phyloP scores from a whole-genome alignment of 2,888 invertebrate genomes.

The Phyllotreta striolata region DNA sequence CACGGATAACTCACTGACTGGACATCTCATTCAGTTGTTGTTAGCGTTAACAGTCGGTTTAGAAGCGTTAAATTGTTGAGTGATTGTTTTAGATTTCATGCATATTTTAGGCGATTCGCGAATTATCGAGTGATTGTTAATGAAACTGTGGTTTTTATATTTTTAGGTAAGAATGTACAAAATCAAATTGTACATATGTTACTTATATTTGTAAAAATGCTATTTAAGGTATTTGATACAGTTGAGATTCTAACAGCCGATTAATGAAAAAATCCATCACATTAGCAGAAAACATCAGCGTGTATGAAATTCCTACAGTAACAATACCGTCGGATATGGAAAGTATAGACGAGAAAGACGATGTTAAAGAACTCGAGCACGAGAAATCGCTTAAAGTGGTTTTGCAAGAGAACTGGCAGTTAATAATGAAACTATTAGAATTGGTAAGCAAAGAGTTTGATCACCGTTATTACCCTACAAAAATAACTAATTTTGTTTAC shows the following conservation, averaged over 20 bases:
- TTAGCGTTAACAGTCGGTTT: conserved; percentile 3
- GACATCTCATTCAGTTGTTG: conserved; percentile 31
- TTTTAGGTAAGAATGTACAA: too few species aligned
- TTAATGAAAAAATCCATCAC: conserved; percentile 21
- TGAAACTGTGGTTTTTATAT: too few species aligned
- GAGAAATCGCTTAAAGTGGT: conserved; percentile 55
- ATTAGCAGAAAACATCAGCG: conserved; percentile 50
- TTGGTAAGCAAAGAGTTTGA: conserved; percentile 64
- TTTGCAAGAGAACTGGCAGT: conserved; percentile 66
- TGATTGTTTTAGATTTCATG: too few species aligned
- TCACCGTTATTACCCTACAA: background rate
- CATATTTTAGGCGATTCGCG: too few species aligned
- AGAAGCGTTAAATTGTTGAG: background rate
- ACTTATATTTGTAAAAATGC: too few species aligned
- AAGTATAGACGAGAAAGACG: conserved; percentile 60
- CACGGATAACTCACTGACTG: conserved; percentile 13
- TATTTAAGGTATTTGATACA: too few species aligned
- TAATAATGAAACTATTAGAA: conserved; percentile 68
- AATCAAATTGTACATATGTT: too few species aligned
- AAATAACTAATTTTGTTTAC: conserved; percentile 42
- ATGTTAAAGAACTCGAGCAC: conserved; percentile 61
- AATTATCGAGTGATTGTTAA: too few species aligned
- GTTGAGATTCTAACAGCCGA: background rate
- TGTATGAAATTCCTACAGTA: conserved; percentile 60
- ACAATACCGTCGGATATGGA: conserved; percentile 68